phyloP scores from a whole-genome alignment of 2,113 vertebrate genomes.

The Tauraco erythrolophus region DNA sequence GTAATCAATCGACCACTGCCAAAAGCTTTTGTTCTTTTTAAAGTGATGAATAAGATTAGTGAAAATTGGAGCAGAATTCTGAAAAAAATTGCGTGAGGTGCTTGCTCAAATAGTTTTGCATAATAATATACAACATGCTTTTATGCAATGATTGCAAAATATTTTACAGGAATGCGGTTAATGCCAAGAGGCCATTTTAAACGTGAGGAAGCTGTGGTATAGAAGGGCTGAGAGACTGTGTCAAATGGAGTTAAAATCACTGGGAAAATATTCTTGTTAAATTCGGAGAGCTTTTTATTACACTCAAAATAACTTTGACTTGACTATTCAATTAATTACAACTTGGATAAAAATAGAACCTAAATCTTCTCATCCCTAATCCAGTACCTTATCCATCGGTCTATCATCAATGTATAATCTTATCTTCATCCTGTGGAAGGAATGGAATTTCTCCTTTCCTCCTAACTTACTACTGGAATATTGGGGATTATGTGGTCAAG shows the following conservation, averaged over 20 bases:
- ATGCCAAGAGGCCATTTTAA: background rate
- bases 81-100: background rate
- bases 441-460: background rate
- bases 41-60: background rate
- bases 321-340: background rate
- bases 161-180: background rate
- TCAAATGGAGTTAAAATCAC: background rate
- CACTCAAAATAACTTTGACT: background rate
- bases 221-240: background rate
- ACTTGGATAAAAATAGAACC: conserved; percentile 6
- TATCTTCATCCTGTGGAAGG: background rate
- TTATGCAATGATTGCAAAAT: background rate
- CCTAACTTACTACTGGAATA: fast-evolving
- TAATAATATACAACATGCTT: background rate
- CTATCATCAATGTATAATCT: background rate
- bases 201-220: background rate
- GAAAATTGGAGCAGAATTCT: background rate
- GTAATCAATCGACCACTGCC: background rate
- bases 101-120: background rate
- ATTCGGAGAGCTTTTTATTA: background rate
- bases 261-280: background rate
- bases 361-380: conserved; percentile 44
- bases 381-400: background rate
- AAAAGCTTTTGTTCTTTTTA: background rate
- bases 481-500: background rate